Percentiles rank a stretch among this genome's conserved stretches.
phyloP scores from a whole-genome alignment of 2,797 vertebrate species.

The Parotocinclus haroldoi region DNA sequence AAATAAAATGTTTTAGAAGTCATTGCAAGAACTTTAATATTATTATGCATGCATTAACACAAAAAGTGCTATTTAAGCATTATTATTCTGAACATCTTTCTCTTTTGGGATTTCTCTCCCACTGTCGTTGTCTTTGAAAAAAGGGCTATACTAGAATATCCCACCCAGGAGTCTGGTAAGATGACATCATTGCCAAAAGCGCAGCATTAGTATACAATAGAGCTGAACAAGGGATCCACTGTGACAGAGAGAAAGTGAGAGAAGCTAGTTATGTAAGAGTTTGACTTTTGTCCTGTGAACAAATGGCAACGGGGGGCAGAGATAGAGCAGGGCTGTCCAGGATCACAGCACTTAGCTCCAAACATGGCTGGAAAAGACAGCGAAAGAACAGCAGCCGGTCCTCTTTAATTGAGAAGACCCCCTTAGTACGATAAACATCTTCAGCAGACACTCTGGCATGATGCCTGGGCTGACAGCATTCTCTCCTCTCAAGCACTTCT shows the following conservation, averaged over 20 bases:
- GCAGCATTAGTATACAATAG: conserved; percentile 57
- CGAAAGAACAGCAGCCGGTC: conserved; percentile 58
- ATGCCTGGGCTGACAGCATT: conserved; percentile 61
- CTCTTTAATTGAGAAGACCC: conserved; percentile 62
- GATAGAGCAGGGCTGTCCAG: conserved; percentile 53
- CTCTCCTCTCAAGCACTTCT: conserved; percentile 60
- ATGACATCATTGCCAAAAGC: conserved; percentile 49
- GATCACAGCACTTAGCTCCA: conserved; percentile 71
- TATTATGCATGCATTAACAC: no score
- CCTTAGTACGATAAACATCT: conserved; percentile 72
- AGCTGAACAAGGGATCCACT: conserved; percentile 52
- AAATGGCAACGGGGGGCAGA: conserved; percentile 59
- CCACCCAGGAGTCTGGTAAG: conserved; percentile 36
- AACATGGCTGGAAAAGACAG: conserved; percentile 69
- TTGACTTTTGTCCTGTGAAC: conserved; percentile 76
- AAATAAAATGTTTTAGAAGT: no score
- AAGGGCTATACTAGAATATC: conserved; percentile 38
- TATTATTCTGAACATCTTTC: neutral
- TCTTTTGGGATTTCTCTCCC: neutral
- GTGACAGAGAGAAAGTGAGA: conserved; percentile 36
- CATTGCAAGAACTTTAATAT: no score
- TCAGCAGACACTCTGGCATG: conserved; percentile 54
- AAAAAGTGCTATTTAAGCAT: no score
- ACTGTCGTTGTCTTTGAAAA: conserved; percentile 18
- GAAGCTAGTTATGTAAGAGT: conserved; percentile 61